These are phyloP conservation scores for Acanthiza pusilla DNA, from an alignment of 2,797 vertebrate species.

Conservation along the genomic window DNA sequence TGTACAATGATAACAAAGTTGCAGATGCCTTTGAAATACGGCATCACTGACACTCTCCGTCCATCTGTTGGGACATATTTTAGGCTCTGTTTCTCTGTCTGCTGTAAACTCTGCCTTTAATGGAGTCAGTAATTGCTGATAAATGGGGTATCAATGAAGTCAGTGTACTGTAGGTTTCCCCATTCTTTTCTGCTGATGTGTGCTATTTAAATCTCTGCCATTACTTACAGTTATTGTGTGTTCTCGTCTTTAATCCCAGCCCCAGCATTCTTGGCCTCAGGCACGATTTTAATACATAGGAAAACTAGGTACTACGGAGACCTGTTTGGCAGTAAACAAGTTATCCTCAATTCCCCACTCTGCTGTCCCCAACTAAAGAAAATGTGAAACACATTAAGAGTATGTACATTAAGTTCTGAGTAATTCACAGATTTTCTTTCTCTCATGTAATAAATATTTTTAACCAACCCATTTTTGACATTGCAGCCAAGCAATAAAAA, in stretches of 20 bases:
- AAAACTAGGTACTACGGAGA: conserved; percentile 33
- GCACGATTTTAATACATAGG: conserved; percentile 30
- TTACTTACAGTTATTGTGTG: conserved; percentile 71
- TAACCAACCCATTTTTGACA: conserved; percentile 21
- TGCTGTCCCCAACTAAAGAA: conserved; percentile 44
- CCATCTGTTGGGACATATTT: conserved; percentile 88
- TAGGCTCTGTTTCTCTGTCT: conserved; percentile 78
- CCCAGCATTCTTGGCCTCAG: conserved; percentile 52
- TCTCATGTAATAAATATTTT: conserved; percentile 66
- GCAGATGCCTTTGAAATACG: conserved; percentile 90
- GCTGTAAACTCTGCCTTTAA: conserved; percentile 89
- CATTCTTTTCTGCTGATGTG: conserved; percentile 82
- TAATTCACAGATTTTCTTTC: conserved; percentile 54
- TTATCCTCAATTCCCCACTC: conserved; percentile 54
- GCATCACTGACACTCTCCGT: conserved; percentile 88
- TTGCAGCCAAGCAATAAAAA: conserved; percentile 53
- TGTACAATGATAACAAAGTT: conserved; percentile 85
- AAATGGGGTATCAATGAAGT: conserved; percentile 87
- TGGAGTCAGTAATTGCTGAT: conserved; percentile 89
- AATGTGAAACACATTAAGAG: conserved; percentile 14
- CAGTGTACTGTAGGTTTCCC: conserved; percentile 82
- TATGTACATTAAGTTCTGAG: background rate
- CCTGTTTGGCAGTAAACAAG: conserved; percentile 67
- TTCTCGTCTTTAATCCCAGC: conserved; percentile 59
- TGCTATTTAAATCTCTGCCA: conserved; percentile 74